Evolutionary conservation across 2,888 invertebrate genomes (phyloP), one percentile per base, ranked within the genome.

Genomic region (Gisinianus flammeolus): DNA sequence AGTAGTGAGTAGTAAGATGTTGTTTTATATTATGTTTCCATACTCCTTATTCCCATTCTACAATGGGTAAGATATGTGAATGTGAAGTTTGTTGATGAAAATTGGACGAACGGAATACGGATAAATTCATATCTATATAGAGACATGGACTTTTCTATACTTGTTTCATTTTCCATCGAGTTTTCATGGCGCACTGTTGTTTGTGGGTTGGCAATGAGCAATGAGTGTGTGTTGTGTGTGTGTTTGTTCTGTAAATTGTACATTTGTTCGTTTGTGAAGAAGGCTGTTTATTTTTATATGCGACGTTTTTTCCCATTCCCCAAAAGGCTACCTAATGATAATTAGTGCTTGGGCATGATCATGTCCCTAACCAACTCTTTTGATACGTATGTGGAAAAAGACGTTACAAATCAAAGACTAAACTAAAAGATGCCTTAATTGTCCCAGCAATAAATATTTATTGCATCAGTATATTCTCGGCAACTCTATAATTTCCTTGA

Each of bases 371-470:
- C 56, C 64, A 44, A 44, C 44, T 44, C 44, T 44, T 44, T 44
- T 44, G 44, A 44, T 44, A 44, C 44, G 19, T 44, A 44, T 44
- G 44, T 44, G 67, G 52, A 78, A 78, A 80, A 81, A 74, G 71
- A 79, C 77, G 79, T 72, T 76, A 80, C 80, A 83, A 84, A 84
- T 84, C 83, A 83, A 82, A 83, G 80, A 66, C 56, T 70, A 77
- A 76, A 77, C 79, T 79, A 79, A 81, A 82, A 81, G 81, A 83
- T 82, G 79, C 82, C 82, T 83, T 85, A 85, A 85, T 85, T 83
- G 85, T 85, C 83, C 81, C 83, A 77, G 81, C 85, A 85, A 85
- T 85, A 85, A 85, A 85, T 85, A 85, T 85, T 85, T 85, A 85
- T 84, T 82, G 81, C 83, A 81, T 80, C 80, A 80, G 81, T 83